Evolutionary conservation across 2,797 vertebrate species (phyloP), one percentile per base, ranked within the genome.

Genomic region (Gymnothorax javanicus): DNA sequence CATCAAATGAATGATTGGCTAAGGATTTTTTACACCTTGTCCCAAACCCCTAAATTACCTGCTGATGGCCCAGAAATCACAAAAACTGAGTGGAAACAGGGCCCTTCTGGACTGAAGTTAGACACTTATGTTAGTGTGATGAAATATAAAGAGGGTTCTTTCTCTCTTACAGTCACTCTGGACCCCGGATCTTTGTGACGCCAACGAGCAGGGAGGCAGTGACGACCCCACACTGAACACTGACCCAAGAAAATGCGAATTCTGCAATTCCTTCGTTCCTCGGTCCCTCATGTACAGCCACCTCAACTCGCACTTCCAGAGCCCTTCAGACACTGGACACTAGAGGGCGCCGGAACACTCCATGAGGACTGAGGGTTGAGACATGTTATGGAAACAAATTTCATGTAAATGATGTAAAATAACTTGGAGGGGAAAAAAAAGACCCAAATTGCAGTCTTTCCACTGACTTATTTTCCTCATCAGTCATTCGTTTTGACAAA

Each of bases 241-340:
- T 93, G 93, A 91, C 85, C 93, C 92, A 12, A 90, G 94, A 88
- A 94, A 94, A 93, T 99, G 98, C 94, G 97, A 97, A 93, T 99
- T 99, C 97, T 99, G 98, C 96, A 93, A 97, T 79, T 95, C 97
- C 90, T 95, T 96, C 93, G 97, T 99, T 93, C 98, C 97, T 91
- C 95, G 95, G 93, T 97, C 97, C 88, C 92, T 91, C 93, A 98
- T 99, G 96, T 96, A 97, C 92, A 96, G 97, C 94, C 98, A 99
- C 96, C 98, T 99, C 93, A 98, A 98, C 96, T 97, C 95, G 91
- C 99, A 99, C 95, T 99, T 97, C 94, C 95, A 97, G 94, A 95
- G 92, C 89, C 95, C 97, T 90, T 95, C 95, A 90, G 96, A 95
- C 94, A 92, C 94, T 92, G 96, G 94, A 95, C 92, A 90, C 85